Conservation (phyloP, 2,888 invertebrate genomes). For the Dexiosoma caninum region DNA sequence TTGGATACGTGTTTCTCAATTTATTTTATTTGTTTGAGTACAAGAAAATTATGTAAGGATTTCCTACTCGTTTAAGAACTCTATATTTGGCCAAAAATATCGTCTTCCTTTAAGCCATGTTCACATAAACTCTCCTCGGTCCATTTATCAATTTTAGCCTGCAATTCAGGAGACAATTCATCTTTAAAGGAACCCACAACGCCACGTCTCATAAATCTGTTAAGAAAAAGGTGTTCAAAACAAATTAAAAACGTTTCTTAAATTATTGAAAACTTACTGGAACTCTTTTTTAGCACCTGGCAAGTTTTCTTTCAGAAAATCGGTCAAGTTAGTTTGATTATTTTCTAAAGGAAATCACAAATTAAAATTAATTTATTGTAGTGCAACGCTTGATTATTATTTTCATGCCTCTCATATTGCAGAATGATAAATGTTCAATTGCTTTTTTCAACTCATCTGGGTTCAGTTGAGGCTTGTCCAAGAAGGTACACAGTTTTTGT, state of each 20-base stretch:
- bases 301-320: slow-evolving; percentile 7
- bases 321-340: slow-evolving; percentile 44
- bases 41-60: too few relatives aligned
- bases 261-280: slow-evolving; percentile 42
- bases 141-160: slow-evolving; percentile 62
- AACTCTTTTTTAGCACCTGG: slow-evolving; percentile 43
- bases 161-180: slow-evolving; percentile 56
- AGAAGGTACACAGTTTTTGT: slow-evolving; percentile 40
- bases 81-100: slow-evolving; percentile 63
- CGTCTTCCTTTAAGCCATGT: slow-evolving; percentile 58
- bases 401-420: slow-evolving; percentile 65
- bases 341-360: slow-evolving; percentile 34
- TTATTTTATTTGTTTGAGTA: too few relatives aligned
- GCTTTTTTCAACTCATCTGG: slow-evolving; percentile 51
- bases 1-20: too few relatives aligned
- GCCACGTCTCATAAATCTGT: slow-evolving; percentile 66
- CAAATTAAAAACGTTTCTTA: not conserved
- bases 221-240: not conserved
- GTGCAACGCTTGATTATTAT: too few relatives aligned
- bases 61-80: too few relatives aligned
- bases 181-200: slow-evolving; percentile 65
- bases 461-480: slow-evolving; percentile 32
- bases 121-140: slow-evolving; percentile 24
- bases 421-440: slow-evolving; percentile 63
- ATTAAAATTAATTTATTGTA: slow-evolving; percentile 2